Evolutionary conservation across 2,113 vertebrate genomes (phyloP).

Genomic region (Chiloscyllium plagiosum): DNA sequence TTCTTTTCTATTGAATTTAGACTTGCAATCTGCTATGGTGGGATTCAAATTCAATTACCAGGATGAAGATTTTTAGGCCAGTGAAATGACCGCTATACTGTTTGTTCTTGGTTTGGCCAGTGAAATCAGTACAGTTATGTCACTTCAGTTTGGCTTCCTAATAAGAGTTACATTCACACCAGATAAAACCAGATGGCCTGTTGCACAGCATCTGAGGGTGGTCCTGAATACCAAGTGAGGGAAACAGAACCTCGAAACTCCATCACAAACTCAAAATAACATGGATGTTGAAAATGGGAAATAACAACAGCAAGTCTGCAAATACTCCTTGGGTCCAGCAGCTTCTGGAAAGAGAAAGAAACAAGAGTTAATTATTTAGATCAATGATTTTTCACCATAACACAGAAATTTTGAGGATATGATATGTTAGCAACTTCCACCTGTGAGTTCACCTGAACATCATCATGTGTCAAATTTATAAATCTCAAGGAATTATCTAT

Average conservation of each 20-base stretch:
- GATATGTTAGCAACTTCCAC: background rate
- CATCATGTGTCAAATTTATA: background rate
- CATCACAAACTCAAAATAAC: background rate
- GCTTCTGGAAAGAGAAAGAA: background rate
- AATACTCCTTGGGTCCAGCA: background rate
- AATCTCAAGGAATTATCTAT: background rate
- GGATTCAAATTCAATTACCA: too few relatives aligned
- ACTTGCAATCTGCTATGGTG: too few relatives aligned
- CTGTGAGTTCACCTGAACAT: background rate
- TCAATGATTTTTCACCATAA: background rate
- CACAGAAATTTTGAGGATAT: background rate
- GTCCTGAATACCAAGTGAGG: background rate
- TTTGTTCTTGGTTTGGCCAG: background rate
- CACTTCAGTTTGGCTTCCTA: background rate
- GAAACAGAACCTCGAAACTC: background rate
- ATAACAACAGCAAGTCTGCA: background rate
- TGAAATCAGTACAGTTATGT: background rate
- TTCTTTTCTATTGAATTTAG: too few relatives aligned
- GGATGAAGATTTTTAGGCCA: too few relatives aligned
- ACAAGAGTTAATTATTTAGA: background rate
- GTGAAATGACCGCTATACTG: too few relatives aligned
- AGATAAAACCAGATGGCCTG: background rate
- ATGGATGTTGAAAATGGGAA: background rate
- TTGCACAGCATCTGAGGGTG: background rate
- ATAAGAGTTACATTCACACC: background rate